phyloP scores from a whole-genome alignment of 2,888 invertebrate genomes.

The Neria commutata region DNA sequence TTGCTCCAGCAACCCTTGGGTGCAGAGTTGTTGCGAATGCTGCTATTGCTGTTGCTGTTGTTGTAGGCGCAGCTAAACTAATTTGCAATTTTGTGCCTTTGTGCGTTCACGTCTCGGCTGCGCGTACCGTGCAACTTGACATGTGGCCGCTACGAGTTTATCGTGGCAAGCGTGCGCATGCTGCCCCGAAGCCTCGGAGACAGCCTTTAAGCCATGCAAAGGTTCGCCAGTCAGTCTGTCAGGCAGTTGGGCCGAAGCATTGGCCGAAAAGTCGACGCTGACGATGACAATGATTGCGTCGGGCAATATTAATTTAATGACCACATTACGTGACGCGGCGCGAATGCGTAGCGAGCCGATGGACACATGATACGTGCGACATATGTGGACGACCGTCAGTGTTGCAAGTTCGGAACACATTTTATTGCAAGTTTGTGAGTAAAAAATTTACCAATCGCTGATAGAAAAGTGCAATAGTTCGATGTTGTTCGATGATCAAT shows the following conservation, averaged over 20 bases:
- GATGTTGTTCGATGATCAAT: no score
- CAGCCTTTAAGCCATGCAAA: conserved; percentile 3
- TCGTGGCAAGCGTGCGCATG: conserved; percentile 11
- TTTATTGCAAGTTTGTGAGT: no score
- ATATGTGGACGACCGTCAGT: no score
- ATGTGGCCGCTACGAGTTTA: conserved; percentile 8
- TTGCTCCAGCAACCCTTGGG: neutral
- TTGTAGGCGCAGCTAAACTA: conserved; percentile 22
- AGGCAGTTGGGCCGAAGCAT: neutral
- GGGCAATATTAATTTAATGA: conserved; percentile 36
- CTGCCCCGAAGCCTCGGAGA: neutral
- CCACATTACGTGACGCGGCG: conserved; percentile 31
- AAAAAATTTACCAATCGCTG: no score
- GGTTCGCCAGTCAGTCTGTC: neutral
- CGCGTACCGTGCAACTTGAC: neutral
- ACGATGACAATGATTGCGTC: conserved; percentile 29
- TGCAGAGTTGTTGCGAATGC: neutral
- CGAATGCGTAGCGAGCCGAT: no score
- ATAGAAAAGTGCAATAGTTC: no score
- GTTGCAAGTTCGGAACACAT: no score
- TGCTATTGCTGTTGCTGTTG: neutral
- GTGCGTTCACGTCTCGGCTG: conserved; percentile 14
- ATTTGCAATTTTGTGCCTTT: conserved; percentile 32
- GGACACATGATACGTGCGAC: no score
- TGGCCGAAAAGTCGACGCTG: neutral